Conservation (phyloP, 1,140 invertebrate species). For the Ips typographus region DNA sequence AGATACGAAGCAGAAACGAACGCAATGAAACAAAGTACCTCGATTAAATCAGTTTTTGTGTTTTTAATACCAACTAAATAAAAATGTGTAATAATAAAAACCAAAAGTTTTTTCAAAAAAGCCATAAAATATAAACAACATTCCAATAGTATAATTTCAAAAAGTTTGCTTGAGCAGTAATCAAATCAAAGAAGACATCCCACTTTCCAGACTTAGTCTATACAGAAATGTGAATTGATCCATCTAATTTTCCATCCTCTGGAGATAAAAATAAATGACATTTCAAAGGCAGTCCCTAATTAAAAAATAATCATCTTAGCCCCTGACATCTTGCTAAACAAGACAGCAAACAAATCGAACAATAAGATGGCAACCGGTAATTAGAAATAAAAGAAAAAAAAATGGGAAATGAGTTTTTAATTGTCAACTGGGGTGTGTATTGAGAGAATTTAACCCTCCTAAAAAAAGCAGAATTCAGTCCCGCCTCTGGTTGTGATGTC, state of each 20-base stretch:
- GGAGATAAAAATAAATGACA: neutral
- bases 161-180: too few species aligned
- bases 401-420: slow-evolving; percentile 23
- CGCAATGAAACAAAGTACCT: too few species aligned
- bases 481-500: neutral
- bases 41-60: too few species aligned
- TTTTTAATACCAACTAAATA: too few species aligned
- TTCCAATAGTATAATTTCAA: too few species aligned
- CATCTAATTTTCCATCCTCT: neutral
- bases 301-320: slow-evolving; percentile 17
- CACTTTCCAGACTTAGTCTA: too few species aligned
- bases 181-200: too few species aligned
- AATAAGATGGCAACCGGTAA: slow-evolving; percentile 16
- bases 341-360: slow-evolving; percentile 20
- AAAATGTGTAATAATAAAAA: too few species aligned
- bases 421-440: slow-evolving; percentile 10
- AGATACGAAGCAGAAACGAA: too few species aligned
- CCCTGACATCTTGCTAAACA: slow-evolving; percentile 9
- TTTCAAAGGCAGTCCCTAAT: slow-evolving; percentile 5
- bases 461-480: neutral
- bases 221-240: too few species aligned
- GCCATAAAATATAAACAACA: too few species aligned
- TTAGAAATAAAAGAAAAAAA: slow-evolving; percentile 12
- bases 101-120: too few species aligned
- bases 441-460: slow-evolving; percentile 2